phyloP scores from a whole-genome alignment of 2,113 vertebrate genomes.

The Panthera tigris region DNA sequence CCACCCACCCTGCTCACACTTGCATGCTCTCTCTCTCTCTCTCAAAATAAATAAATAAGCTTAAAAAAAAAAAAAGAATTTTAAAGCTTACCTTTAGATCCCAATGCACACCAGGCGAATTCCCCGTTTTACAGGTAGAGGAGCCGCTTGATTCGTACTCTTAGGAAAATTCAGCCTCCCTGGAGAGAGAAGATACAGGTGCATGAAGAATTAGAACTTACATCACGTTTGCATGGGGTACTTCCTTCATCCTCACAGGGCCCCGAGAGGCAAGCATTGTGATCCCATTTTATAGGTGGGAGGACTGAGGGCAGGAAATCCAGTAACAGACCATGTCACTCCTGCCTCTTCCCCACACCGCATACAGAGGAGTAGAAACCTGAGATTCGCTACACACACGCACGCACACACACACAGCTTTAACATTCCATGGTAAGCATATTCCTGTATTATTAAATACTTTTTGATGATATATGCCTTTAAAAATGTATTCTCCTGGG shows the following conservation, averaged over 20 bases:
- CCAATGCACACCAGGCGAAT: not conserved
- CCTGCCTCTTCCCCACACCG: not conserved
- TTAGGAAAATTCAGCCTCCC: not conserved
- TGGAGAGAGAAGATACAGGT: not conserved
- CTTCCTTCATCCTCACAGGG: not conserved
- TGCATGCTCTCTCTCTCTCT: too few species aligned
- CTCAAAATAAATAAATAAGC: too few species aligned
- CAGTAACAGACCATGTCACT: not conserved
- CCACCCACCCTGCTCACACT: too few species aligned
- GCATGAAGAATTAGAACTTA: not conserved
- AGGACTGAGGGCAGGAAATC: not conserved
- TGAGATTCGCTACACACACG: fast-evolving
- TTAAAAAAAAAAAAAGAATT: not conserved
- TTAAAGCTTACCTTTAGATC: not conserved
- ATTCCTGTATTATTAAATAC: not conserved
- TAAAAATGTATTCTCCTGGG: not conserved
- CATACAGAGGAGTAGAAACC: not conserved
- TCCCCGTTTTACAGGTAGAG: not conserved
- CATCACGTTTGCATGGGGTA: too few species aligned
- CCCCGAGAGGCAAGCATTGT: not conserved
- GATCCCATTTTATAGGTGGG: not conserved
- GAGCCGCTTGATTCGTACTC: not conserved
- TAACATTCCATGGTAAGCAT: not conserved
- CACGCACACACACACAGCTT: not conserved
- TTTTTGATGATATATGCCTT: not conserved